Conservation (phyloP, 2,113 vertebrate species). For the Pantherophis guttatus region DNA sequence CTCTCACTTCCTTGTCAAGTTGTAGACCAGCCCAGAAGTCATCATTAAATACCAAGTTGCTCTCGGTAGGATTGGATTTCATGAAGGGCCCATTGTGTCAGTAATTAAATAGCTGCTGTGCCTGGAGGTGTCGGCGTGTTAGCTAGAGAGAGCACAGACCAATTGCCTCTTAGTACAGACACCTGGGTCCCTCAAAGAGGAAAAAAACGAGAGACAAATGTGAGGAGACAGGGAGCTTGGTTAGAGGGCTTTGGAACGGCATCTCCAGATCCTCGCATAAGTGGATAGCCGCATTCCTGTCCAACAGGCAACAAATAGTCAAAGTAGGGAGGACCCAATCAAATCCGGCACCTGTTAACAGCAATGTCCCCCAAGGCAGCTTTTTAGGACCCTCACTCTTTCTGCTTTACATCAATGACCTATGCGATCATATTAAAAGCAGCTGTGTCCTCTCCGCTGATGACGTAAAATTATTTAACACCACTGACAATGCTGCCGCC, state of each 20-base stretch:
- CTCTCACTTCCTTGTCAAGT: conserved; percentile 34
- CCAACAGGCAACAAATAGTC: no score
- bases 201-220: not conserved
- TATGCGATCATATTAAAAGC: no score
- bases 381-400: no score
- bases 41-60: conserved; percentile 60
- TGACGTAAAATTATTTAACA: no score
- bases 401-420: no score
- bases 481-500: no score
- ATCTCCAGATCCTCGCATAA: no score
- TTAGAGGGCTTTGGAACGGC: not conserved
- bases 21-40: conserved; percentile 47
- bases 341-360: no score
- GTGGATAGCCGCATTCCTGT: no score
- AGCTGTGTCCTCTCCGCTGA: no score
- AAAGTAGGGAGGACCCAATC: no score
- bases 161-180: not conserved
- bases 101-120: conserved; percentile 59
- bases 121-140: conserved; percentile 27
- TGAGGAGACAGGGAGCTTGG: not conserved
- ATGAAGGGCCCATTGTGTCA: conserved; percentile 56
- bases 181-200: not conserved
- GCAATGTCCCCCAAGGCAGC: no score
- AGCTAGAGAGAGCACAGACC: conserved; percentile 21
- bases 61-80: conserved; percentile 51